Evolutionary conservation across 2,888 invertebrate species (phyloP).

Genomic region (Dryobotodes eremita): DNA sequence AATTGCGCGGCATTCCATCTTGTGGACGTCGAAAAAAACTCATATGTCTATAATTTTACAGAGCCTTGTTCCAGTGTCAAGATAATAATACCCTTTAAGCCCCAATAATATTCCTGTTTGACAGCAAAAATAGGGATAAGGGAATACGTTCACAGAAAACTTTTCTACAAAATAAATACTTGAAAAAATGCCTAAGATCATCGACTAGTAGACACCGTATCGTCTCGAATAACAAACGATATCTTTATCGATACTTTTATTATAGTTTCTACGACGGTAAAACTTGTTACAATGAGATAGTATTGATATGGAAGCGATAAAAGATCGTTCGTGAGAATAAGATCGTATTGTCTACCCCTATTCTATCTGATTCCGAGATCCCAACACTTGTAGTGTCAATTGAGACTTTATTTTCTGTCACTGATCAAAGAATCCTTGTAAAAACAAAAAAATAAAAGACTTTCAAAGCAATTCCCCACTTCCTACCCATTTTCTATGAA

Average conservation of each 20-base stretch:
- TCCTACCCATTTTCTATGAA: constrained; percentile 26
- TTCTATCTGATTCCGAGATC: constrained; percentile 19
- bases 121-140: neutral
- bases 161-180: neutral
- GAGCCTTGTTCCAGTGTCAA: neutral
- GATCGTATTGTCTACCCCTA: constrained; percentile 27
- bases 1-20: too few relatives aligned
- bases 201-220: constrained; percentile 10
- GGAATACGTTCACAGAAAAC: neutral
- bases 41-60: neutral
- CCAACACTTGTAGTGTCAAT: constrained; percentile 31
- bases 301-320: constrained; percentile 47
- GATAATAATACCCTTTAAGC: neutral
- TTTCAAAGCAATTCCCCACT: constrained; percentile 13
- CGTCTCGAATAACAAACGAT: constrained; percentile 8
- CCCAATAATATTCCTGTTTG: neutral
- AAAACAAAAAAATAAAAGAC: neutral
- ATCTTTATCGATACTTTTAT: constrained; percentile 45
- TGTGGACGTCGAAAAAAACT: too few relatives aligned
- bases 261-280: constrained; percentile 37
- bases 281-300: constrained; percentile 48
- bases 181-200: constrained; percentile 5
- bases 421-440: constrained; percentile 10
- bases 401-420: constrained; percentile 28
- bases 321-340: constrained; percentile 39